Evolutionary conservation across 1,140 invertebrate genomes (phyloP), one percentile per base, ranked within the genome.

Genomic region (Drosophila sturtevanti): DNA sequence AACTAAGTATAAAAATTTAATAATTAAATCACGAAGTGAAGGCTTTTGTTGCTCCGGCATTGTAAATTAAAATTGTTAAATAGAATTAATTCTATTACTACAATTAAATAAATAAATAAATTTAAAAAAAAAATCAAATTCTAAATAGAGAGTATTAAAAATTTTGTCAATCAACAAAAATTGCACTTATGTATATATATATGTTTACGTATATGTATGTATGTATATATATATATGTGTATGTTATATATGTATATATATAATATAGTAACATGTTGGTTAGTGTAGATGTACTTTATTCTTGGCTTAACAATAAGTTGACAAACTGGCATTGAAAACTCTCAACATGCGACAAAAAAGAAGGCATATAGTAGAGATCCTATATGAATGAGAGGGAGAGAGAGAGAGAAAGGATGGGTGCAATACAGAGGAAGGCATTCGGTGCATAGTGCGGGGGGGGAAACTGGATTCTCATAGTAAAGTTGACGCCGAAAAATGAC

Each of bases 401-500:
- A 6, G 4, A 21, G 52, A 0, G 12, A 41, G 11, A 16, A 1
- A 27, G 58, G 11, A 7, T 5, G 21, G 9, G 14, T 0, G 24
- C n/a, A n/a, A 38, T n/a, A n/a, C n/a, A 35, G 12, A 59, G 11
- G 52, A 5, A 16, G 1, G 7, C 24, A 16, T 3, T n/a, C n/a
- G n/a, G n/a, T n/a, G n/a, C n/a, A n/a, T n/a, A n/a, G n/a, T n/a
- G 68, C 64, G 74, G 68, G 68, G 60, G 70, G 56, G n/a, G n/a
- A n/a, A n/a, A n/a, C n/a, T 24, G 24, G 24, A 24, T 4, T 24
- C 31, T 48, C 41, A 66, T 77, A 68, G 74, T 62, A 77, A 77
- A 77, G 65, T 73, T 77, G 74, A 77, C 74, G 74, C 74, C 74
- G 70, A 73, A 77, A 77, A 77, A 73, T 77, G 74, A 77, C 61